These are phyloP conservation scores for Argentina silus DNA, from an alignment of 2,797 vertebrate genomes.

Conservation along the genomic window DNA sequence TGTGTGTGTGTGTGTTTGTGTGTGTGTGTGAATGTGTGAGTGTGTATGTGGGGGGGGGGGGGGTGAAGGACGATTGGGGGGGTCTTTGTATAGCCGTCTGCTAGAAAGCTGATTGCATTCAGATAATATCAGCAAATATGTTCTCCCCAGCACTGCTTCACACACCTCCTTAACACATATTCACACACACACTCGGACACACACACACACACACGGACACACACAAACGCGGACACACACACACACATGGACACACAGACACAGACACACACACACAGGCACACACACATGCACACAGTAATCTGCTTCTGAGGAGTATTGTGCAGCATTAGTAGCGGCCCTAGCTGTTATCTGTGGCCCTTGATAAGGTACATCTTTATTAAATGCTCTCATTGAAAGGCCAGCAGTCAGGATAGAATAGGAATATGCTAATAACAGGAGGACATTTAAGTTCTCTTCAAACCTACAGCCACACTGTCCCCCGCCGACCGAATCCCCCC, in stretches of 20 bases:
- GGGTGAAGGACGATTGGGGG: constrained; percentile 53
- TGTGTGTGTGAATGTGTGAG: constrained; percentile 33
- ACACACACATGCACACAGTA: constrained; percentile 72
- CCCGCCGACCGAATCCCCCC: constrained; percentile 68
- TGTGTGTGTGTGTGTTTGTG: constrained; percentile 72
- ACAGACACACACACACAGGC: constrained; percentile 8
- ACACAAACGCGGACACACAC: neutral
- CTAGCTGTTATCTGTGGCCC: constrained; percentile 90
- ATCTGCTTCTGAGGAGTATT: constrained; percentile 89
- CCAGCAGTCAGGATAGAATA: constrained; percentile 84
- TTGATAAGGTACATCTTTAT: constrained; percentile 98
- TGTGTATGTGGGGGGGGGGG: constrained; percentile 56
- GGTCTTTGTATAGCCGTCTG: constrained; percentile 77
- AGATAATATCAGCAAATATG: constrained; percentile 83
- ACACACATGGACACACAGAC: neutral
- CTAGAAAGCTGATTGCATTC: constrained; percentile 86
- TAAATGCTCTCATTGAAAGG: constrained; percentile 92
- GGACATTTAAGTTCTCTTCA: constrained; percentile 83
- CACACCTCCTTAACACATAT: neutral
- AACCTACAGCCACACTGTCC: constrained; percentile 66
- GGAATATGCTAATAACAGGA: constrained; percentile 89
- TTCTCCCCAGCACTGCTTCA: constrained; percentile 75
- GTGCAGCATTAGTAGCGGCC: constrained; percentile 88
- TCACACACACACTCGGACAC: neutral
- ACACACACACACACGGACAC: constrained; percentile 5